Conservation (phyloP, 2,113 vertebrate genomes). For the Podilymbus podiceps region DNA sequence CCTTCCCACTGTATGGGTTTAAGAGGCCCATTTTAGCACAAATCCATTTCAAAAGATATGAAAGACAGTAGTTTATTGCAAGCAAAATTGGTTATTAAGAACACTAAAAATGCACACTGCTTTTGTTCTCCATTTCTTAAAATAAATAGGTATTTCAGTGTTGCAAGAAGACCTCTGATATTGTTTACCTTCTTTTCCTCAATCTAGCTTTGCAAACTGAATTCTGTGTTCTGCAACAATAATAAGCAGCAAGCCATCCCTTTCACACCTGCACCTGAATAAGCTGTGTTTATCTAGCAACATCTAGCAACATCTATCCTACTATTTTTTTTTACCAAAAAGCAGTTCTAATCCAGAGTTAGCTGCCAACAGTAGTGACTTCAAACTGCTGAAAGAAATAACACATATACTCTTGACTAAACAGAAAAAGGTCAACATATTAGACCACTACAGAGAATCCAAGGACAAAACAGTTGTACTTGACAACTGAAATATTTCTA, state of each 20-base stretch:
- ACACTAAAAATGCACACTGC: neutral
- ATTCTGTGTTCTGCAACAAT: neutral
- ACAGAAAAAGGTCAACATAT: neutral
- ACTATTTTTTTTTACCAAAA: neutral
- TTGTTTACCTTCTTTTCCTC: neutral
- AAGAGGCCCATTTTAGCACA: neutral
- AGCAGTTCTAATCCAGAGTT: neutral
- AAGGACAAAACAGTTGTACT: conserved; percentile 13
- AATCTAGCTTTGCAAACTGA: neutral
- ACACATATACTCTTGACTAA: neutral
- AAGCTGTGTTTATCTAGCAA: neutral
- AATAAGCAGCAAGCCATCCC: neutral
- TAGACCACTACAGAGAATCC: neutral
- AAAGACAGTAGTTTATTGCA: neutral
- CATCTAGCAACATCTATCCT: neutral
- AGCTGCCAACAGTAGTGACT: neutral
- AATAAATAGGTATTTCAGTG: neutral
- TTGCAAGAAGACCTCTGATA: neutral
- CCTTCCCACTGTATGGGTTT: neutral
- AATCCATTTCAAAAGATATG: neutral
- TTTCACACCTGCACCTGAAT: neutral
- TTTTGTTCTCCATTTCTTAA: neutral
- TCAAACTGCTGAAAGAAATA: neutral
- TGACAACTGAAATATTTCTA: conserved; percentile 11
- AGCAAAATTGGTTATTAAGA: neutral